Conservation (phyloP, 2,113 vertebrate genomes). For the Gambusia affinis region DNA sequence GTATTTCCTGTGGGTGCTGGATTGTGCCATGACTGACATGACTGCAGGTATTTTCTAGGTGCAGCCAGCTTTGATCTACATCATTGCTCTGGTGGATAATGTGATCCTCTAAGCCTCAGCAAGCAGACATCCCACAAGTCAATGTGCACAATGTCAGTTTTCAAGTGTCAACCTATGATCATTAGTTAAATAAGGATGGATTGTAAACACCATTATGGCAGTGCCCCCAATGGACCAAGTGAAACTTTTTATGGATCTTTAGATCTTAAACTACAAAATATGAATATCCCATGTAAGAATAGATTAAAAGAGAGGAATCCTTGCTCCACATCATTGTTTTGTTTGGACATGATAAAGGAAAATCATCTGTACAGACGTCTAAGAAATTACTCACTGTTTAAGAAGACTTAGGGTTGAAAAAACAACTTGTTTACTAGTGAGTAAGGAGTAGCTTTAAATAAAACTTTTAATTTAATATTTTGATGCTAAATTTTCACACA, state of each 20-base stretch:
- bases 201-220: neutral
- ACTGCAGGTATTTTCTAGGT: too few species aligned
- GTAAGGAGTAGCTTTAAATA: neutral
- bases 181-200: neutral
- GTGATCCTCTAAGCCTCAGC: neutral
- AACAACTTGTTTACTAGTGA: neutral
- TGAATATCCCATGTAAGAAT: neutral
- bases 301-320: neutral
- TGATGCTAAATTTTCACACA: conserved; percentile 10
- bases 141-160: neutral
- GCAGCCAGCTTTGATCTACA: neutral
- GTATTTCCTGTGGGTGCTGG: too few species aligned
- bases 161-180: neutral
- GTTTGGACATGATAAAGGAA: neutral
- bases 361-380: neutral
- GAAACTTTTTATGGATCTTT: neutral
- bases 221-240: neutral
- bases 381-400: neutral
- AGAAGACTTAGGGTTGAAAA: neutral
- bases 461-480: neutral
- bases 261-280: neutral
- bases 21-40: too few species aligned
- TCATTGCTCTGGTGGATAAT: neutral
- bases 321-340: neutral
- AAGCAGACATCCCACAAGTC: neutral